Conservation (phyloP, 2,113 vertebrate genomes). For the Lepisosteus osseus region DNA sequence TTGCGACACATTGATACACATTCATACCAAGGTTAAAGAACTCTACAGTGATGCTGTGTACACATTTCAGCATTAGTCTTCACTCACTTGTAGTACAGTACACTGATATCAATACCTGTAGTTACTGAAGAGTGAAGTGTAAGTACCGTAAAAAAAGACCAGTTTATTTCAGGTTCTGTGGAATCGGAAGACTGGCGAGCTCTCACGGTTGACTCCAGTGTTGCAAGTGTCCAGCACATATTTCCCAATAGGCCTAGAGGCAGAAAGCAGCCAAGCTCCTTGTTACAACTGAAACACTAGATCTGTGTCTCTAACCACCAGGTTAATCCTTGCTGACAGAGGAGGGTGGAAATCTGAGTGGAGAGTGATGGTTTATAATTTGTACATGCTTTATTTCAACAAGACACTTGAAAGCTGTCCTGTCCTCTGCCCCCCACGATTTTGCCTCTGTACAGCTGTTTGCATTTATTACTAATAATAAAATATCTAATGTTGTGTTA, state of each 20-base stretch:
- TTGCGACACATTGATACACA: background rate
- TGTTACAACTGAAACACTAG: slow-evolving; percentile 8
- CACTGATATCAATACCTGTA: too few species aligned
- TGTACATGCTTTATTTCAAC: slow-evolving; percentile 14
- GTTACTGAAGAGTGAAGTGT: background rate
- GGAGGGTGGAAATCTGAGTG: slow-evolving; percentile 32
- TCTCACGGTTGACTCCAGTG: too few species aligned
- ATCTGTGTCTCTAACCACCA: slow-evolving; percentile 35
- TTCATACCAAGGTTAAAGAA: background rate
- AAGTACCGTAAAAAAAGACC: too few species aligned
- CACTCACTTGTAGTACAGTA: background rate
- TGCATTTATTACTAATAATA: slow-evolving; percentile 57
- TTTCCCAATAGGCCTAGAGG: too few species aligned
- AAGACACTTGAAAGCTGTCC: slow-evolving; percentile 30
- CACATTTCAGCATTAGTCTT: background rate
- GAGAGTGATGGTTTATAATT: background rate
- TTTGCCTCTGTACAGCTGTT: slow-evolving; percentile 49
- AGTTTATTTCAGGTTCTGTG: too few species aligned
- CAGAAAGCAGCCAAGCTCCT: too few species aligned
- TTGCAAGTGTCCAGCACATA: too few species aligned
- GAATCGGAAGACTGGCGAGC: too few species aligned
- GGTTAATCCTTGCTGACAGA: slow-evolving; percentile 44
- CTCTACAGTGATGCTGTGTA: background rate
- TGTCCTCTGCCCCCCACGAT: slow-evolving; percentile 29
- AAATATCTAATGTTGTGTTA: slow-evolving; percentile 50